Base-by-base conservation (phyloP, 2,888 invertebrate species). In the Calephelis perditalis region DNA sequence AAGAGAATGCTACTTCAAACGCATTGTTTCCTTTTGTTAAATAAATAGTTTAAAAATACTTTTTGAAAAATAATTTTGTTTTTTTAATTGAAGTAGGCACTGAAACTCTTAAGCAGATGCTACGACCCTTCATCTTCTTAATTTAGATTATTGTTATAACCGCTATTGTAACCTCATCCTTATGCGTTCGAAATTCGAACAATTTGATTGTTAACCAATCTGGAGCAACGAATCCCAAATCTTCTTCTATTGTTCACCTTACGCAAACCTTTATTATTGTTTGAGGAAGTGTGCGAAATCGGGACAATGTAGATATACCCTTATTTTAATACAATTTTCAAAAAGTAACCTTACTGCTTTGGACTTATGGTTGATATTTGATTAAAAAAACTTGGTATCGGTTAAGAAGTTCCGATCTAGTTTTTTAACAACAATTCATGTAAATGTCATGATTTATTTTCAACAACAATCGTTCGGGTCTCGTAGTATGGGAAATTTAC, bases 401-500 rank as follows among this genome's bases (percentile, higher is more conserved):
- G 49, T 26, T 49, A 49, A 49, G 49, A 49, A 49, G 49, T 49
- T 49, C 49, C 49, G 49, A 49, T 49, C 49, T 49, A 49, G 49
- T 56, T 63, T 59, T 60, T 45, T 52, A 46, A n/a, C 8, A 26
- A 37, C 7, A 62, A 63, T 72, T 73, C 73, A 80, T 81, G 79
- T 81, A 79, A 78, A 81, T 80, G 78, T 71, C 73, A 74, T 89
- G 86, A 87, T 87, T 88, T 88, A 89, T 87, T 86, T 82, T 79
- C 78, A 82, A 86, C 86, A 86, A 84, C 85, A 84, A 85, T 84
- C 74, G 77, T 72, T 75, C 71, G 10, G 49, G 49, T 52, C 49
- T 35, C 68, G 73, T 71, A 73, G 81, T 86, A 85, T 88, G 89
- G 86, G 88, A 89, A 86, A 86, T 89, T 87, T 88, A 88, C 82